Percentiles rank a stretch among this genome's conserved stretches.
These are phyloP conservation scores for Netelia fuscicornis DNA, from an alignment of 2,888 invertebrate genomes.

Conservation along the genomic window DNA sequence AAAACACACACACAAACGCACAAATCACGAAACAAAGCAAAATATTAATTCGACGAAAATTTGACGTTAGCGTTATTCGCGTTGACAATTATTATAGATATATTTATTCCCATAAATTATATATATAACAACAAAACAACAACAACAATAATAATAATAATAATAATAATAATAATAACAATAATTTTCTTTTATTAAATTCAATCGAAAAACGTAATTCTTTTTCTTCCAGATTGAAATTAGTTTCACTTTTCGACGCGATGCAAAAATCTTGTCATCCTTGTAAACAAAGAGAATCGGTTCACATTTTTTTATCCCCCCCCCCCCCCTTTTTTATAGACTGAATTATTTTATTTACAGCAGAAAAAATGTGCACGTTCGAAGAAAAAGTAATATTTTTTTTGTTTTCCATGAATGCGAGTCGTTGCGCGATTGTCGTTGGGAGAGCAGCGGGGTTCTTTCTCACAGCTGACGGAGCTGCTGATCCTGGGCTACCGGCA, in stretches of 20 bases:
- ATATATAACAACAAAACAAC: no score
- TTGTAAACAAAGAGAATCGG: no score
- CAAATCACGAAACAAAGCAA: not conserved
- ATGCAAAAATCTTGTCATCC: no score
- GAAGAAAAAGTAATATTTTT: not conserved
- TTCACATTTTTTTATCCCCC: not conserved
- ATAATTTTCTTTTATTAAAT: not conserved
- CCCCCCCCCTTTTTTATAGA: not conserved
- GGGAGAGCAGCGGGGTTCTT: not conserved
- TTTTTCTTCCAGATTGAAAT: not conserved
- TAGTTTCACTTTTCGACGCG: not conserved
- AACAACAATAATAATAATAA: not conserved
- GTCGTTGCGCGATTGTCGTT: not conserved
- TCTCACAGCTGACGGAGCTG: conserved; percentile 35
- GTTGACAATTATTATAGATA: not conserved
- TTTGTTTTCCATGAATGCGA: not conserved
- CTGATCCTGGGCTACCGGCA: conserved; percentile 28
- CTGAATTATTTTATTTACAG: not conserved
- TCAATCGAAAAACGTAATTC: not conserved
- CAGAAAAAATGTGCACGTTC: not conserved
- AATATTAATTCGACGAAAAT: not conserved
- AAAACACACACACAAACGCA: not conserved
- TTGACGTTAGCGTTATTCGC: not conserved
- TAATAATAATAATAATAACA: not conserved
- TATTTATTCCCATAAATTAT: not conserved